Conservation (phyloP, 2,888 invertebrate species). For the Elmis aenea region DNA sequence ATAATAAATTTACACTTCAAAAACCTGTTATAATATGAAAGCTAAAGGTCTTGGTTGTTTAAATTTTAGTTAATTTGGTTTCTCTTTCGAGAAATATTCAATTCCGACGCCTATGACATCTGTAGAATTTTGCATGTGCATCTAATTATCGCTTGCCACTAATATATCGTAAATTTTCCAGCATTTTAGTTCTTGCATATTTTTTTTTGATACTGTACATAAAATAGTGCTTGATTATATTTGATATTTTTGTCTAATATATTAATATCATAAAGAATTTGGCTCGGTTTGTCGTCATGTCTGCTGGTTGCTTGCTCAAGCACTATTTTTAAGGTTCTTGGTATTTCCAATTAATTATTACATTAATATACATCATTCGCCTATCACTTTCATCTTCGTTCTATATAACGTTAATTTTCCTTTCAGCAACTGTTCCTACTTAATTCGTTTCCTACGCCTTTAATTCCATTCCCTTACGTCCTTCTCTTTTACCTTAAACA, state of each 20-base stretch:
- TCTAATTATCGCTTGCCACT: too few relatives aligned
- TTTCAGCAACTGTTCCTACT: slow-evolving; percentile 17
- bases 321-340: slow-evolving; percentile 28
- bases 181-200: neutral
- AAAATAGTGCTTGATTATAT: slow-evolving; percentile 35
- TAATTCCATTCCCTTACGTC: slow-evolving; percentile 16
- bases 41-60: too few relatives aligned
- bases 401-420: slow-evolving; percentile 11
- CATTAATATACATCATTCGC: slow-evolving; percentile 1
- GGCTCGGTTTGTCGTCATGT: slow-evolving; percentile 33
- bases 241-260: slow-evolving; percentile 13
- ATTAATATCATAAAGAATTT: slow-evolving; percentile 10
- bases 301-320: slow-evolving; percentile 37
- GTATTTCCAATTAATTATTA: slow-evolving; percentile 9
- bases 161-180: too few relatives aligned
- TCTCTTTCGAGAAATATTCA: too few relatives aligned
- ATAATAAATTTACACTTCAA: too few relatives aligned
- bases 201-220: neutral
- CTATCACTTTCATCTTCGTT: too few relatives aligned
- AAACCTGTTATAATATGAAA: too few relatives aligned
- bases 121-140: too few relatives aligned
- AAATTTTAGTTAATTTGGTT: too few relatives aligned
- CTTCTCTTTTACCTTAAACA: slow-evolving; percentile 14
- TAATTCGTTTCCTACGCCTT: too few relatives aligned
- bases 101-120: too few relatives aligned